phyloP scores from a whole-genome alignment of 1,140 invertebrate species.

The Lineus longissimus region DNA sequence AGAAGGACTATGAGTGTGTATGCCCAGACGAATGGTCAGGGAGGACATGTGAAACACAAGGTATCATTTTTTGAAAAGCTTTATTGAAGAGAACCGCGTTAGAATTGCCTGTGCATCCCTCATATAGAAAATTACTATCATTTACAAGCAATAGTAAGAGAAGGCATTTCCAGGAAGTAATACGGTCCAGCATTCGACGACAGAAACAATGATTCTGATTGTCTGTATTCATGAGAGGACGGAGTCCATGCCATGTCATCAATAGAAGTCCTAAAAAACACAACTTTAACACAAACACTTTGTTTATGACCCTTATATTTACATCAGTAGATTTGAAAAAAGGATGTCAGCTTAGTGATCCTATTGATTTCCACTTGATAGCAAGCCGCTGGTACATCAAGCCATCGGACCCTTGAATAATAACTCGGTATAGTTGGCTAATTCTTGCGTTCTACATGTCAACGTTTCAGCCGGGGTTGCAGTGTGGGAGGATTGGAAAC shows the following conservation, averaged over 20 bases:
- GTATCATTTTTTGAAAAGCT: slow-evolving; percentile 3
- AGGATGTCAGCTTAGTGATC: no score
- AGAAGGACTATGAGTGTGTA: slow-evolving; percentile 26
- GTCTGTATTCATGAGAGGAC: neutral
- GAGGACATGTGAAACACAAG: slow-evolving; percentile 18
- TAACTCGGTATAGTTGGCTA: no score
- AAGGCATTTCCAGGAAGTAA: neutral
- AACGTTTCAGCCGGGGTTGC: slow-evolving; percentile 21
- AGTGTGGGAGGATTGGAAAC: slow-evolving; percentile 31
- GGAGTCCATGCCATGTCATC: neutral
- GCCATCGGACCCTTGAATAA: no score
- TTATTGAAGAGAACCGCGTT: neutral
- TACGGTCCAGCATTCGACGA: no score
- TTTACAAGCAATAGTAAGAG: neutral
- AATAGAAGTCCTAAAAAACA: no score
- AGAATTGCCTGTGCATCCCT: neutral
- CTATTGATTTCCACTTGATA: no score
- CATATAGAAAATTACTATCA: neutral
- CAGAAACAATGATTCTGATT: neutral
- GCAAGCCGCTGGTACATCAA: no score
- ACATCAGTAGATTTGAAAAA: no score
- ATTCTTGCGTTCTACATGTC: no score
- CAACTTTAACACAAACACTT: no score
- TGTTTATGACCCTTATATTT: no score
- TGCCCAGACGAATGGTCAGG: slow-evolving; percentile 35